Base-by-base conservation (phyloP, 2,113 vertebrate species). In the Phylloscopus trochiloides region DNA sequence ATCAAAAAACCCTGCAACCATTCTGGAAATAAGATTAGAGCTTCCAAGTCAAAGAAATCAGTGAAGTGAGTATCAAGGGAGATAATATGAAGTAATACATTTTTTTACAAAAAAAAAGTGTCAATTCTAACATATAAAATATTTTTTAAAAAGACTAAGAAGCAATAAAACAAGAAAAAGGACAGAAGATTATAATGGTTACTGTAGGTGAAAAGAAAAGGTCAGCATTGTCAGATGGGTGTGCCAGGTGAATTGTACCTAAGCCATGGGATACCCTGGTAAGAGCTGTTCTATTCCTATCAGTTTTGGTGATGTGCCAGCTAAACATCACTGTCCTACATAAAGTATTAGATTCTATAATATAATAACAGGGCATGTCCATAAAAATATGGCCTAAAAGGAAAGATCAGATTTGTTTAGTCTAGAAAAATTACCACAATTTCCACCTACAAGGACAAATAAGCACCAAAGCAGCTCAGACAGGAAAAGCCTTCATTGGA, bases 41-140 rank as follows among this genome's bases (percentile, higher is more conserved):
- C 31, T 92, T 87, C 17, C 20, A 74, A 85, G 34, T 67, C 34
- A 58, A 83, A 88, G 52, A 74, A 80, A 77, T 51, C n/a, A 65
- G 17, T 74, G 42, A 48, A 19, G 14, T 40, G 17, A 57, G 1
- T 68, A 68, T 47, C 21, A 75, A 47, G 25, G 16, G 24, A 91
- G 20, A 61, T 12, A 67, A 24, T 0, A 65, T 7, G 19, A 88
- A 83, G 6, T 18, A 50, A 63, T n/a, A 40, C 0, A 3, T 22
- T 54, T 58, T 80, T 79, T 67, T 20, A 19, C 2, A 10, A 6
- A 40, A 52, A 54, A 19, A 50, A 20, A 40, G 29, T 38, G 11
- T n/a, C 5, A 75, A 25, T 76, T 67, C 18, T 82, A 71, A 43
- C 7, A 50, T 54, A 29, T 5, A 48, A 34, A 86, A 26, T 6